Evolutionary conservation across 2,113 vertebrate species (phyloP).

Genomic region (Hucho hucho): DNA sequence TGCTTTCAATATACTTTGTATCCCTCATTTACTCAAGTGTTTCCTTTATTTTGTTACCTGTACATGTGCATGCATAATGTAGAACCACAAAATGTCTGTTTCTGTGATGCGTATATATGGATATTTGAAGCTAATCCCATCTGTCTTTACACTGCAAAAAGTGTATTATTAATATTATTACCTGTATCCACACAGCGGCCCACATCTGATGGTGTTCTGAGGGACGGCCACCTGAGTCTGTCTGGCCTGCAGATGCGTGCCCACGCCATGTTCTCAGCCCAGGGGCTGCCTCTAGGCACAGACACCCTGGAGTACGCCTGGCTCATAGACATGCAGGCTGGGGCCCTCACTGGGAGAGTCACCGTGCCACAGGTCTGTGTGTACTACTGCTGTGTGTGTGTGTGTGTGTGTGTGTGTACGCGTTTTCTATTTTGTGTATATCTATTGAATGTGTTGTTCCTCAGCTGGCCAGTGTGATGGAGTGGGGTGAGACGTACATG

Average conservation of each 20-base stretch:
- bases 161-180: too few relatives aligned
- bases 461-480: conserved; percentile 84
- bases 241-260: conserved; percentile 94
- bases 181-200: conserved; percentile 76
- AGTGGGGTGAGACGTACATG: conserved; percentile 92
- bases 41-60: too few relatives aligned
- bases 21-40: too few relatives aligned
- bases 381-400: background rate
- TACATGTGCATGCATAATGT: too few relatives aligned
- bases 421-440: conserved; percentile 8
- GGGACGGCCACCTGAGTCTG: conserved; percentile 92
- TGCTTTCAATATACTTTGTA: too few relatives aligned
- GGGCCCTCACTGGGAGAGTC: conserved; percentile 88
- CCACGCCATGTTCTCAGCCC: conserved; percentile 95
- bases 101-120: too few relatives aligned
- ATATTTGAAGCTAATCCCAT: too few relatives aligned
- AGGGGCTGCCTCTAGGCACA: conserved; percentile 86
- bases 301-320: conserved; percentile 95
- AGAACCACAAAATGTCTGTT: too few relatives aligned
- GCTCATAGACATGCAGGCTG: conserved; percentile 95
- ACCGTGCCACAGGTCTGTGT: conserved; percentile 88
- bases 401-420: conserved; percentile 4
- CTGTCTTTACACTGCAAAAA: too few relatives aligned
- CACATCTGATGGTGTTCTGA: conserved; percentile 84
- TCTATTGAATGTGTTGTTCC: conserved; percentile 17